phyloP scores from a whole-genome alignment of 2,113 vertebrate species.

The Numida meleagris region DNA sequence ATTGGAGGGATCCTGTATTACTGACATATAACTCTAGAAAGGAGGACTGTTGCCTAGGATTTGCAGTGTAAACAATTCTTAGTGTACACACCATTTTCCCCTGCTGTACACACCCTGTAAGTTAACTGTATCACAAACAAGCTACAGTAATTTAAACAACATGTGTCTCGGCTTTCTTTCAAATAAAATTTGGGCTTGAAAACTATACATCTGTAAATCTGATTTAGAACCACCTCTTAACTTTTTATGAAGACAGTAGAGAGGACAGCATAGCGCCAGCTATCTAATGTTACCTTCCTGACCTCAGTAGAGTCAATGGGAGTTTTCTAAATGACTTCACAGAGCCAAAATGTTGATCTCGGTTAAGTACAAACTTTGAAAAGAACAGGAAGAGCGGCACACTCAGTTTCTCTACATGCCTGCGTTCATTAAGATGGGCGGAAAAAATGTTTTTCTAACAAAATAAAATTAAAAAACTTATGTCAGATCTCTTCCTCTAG shows the following conservation, averaged over 20 bases:
- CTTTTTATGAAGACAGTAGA: neutral
- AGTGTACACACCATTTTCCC: neutral
- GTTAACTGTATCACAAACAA: neutral
- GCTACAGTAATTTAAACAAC: neutral
- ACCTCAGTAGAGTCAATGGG: neutral
- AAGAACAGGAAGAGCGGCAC: neutral
- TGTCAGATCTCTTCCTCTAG: neutral
- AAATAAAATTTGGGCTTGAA: neutral
- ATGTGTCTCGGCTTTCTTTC: neutral
- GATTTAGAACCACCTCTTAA: neutral
- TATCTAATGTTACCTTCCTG: neutral
- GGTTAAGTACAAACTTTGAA: neutral
- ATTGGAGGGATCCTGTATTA: neutral
- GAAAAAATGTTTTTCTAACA: neutral
- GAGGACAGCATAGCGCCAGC: neutral
- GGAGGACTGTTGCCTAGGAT: neutral
- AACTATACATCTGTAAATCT: neutral
- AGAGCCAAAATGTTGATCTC: neutral
- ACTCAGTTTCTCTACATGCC: neutral
- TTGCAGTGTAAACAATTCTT: conserved; percentile 13
- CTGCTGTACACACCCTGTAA: conserved; percentile 18
- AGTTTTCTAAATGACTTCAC: conserved; percentile 8
- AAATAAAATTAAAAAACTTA: neutral
- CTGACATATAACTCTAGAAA: neutral
- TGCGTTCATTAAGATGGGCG: neutral